A percentile compares a stretch with the other conserved stretches of the same genome.
phyloP scores from a whole-genome alignment of 2,888 invertebrate species.

The Lasioglossum vierecki region DNA sequence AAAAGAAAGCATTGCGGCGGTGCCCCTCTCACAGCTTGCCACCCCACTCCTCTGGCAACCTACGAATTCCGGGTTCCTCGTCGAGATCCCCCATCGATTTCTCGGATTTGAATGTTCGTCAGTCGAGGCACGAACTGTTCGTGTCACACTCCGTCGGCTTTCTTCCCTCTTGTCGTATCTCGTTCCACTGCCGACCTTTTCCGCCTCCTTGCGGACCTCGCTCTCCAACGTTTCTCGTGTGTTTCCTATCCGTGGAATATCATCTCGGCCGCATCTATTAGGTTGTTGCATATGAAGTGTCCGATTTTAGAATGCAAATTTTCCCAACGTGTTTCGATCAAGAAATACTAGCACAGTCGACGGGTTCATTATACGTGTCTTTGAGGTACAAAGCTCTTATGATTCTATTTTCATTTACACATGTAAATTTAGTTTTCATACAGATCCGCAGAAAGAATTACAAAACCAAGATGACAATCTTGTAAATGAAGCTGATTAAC shows the following conservation, averaged over 20 bases:
- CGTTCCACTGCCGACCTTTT: slow-evolving; percentile 14
- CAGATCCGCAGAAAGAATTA: too few species aligned
- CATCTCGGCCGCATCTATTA: slow-evolving; percentile 31
- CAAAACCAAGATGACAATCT: too few species aligned
- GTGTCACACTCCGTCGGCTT: slow-evolving; percentile 71
- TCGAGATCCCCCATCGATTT: slow-evolving; percentile 69
- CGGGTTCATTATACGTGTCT: too few species aligned
- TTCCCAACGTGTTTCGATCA: too few species aligned
- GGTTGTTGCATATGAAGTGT: too few species aligned
- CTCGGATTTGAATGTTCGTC: slow-evolving; percentile 72
- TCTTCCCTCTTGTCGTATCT: slow-evolving; percentile 48
- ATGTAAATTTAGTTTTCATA: too few species aligned
- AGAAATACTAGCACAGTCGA: too few species aligned
- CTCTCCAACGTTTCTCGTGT: background rate
- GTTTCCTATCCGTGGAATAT: slow-evolving; percentile 23
- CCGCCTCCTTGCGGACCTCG: background rate
- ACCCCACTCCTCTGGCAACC: background rate
- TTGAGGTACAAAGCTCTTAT: too few species aligned
- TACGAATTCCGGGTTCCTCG: slow-evolving; percentile 32
- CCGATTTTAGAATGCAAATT: too few species aligned
- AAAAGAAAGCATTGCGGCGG: slow-evolving; percentile 16
- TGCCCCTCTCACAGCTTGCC: background rate
- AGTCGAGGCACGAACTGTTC: slow-evolving; percentile 73
- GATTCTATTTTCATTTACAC: too few species aligned
- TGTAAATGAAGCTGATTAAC: too few species aligned